Evolutionary conservation across 2,888 invertebrate genomes (phyloP).

Genomic region (Pedicia rivosa): DNA sequence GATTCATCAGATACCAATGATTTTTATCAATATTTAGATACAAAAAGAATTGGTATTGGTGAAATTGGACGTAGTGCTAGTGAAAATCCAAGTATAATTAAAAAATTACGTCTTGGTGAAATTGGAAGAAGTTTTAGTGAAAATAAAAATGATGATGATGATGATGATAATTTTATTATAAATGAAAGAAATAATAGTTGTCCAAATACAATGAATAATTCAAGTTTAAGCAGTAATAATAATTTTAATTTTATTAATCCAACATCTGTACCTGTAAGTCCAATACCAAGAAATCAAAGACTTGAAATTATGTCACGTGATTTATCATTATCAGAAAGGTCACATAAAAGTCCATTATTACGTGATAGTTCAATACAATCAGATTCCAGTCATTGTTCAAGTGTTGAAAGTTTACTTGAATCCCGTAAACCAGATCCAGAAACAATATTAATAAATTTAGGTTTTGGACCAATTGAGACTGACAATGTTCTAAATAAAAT

Average conservation of each 20-base stretch:
- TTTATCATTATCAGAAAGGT: conserved; percentile 9
- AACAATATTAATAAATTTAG: conserved; percentile 64
- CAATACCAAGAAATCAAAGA: neutral
- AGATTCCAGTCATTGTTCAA: conserved; percentile 50
- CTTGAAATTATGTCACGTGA: conserved; percentile 4
- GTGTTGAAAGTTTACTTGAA: conserved; percentile 68
- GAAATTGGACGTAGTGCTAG: conserved; percentile 9
- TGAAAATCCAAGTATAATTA: conserved; percentile 7
- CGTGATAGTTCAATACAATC: conserved; percentile 32
- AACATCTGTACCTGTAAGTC: neutral
- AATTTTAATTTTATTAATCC: neutral
- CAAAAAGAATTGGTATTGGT: conserved; percentile 8
- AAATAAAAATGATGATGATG: conserved; percentile 9
- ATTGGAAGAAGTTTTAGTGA: conserved; percentile 16
- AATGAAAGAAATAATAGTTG: neutral
- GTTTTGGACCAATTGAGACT: conserved; percentile 58
- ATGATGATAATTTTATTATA: no score
- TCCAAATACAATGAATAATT: neutral
- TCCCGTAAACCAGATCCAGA: conserved; percentile 78
- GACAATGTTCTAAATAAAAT: conserved; percentile 59
- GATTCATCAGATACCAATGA: conserved; percentile 6
- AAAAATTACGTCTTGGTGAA: conserved; percentile 10
- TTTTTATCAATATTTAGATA: conserved; percentile 5
- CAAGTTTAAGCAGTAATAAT: neutral
- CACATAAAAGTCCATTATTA: conserved; percentile 30